These are phyloP conservation scores for Volucella inflata DNA, from an alignment of 2,888 invertebrate species.

Conservation along the genomic window DNA sequence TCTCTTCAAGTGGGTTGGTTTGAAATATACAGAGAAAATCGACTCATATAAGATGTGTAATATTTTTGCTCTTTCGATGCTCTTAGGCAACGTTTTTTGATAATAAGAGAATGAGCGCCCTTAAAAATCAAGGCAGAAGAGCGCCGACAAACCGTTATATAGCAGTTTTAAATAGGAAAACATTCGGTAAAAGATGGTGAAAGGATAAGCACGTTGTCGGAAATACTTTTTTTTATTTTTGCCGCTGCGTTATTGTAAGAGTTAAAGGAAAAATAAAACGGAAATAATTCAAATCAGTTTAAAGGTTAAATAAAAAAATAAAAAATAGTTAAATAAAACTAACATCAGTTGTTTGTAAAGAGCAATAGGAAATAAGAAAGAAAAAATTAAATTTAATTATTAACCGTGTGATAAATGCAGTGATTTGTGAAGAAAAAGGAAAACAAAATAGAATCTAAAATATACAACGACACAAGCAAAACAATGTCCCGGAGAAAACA, in stretches of 20 bases:
- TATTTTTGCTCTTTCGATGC: constrained; percentile 44
- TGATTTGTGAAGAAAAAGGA: constrained; percentile 12
- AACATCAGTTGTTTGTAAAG: background rate
- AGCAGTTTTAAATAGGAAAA: constrained; percentile 57
- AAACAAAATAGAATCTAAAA: constrained; percentile 3
- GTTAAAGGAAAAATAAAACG: constrained; percentile 22
- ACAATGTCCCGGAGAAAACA: constrained; percentile 89
- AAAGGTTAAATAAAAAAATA: background rate
- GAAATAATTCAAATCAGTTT: constrained; percentile 4
- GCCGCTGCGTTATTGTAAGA: constrained; percentile 6
- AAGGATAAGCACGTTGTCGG: constrained; percentile 80
- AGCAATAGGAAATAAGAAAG: background rate
- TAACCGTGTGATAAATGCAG: constrained; percentile 27
- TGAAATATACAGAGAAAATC: constrained; percentile 18
- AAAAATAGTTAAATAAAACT: background rate
- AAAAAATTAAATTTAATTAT: background rate
- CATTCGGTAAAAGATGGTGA: constrained; percentile 81
- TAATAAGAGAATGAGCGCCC: constrained; percentile 55
- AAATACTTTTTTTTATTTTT: constrained; percentile 24
- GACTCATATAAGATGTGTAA: background rate
- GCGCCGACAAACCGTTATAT: constrained; percentile 27
- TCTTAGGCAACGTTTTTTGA: constrained; percentile 51
- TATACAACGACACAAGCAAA: background rate
- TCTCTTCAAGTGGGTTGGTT: constrained; percentile 39
- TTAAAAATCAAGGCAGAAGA: constrained; percentile 30